Evolutionary conservation across 2,888 invertebrate species (phyloP).

Genomic region (Tridacna crocea): DNA sequence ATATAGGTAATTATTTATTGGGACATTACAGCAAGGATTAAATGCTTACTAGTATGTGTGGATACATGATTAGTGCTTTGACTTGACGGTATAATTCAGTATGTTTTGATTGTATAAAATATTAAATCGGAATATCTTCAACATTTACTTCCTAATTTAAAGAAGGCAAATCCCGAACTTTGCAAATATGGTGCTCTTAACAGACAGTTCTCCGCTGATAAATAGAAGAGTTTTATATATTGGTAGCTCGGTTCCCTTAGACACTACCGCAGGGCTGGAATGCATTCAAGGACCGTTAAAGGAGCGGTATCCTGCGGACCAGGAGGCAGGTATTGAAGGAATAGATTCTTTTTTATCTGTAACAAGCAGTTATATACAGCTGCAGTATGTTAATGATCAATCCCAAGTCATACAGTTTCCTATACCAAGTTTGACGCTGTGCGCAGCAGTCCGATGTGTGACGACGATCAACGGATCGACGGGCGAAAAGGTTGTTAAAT

Average conservation of each 20-base stretch:
- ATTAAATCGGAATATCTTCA: too few species aligned
- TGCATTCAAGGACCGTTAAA: constrained; percentile 81
- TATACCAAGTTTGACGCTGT: constrained; percentile 80
- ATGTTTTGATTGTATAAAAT: too few species aligned
- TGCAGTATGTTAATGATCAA: constrained; percentile 91
- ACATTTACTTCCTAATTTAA: constrained; percentile 15
- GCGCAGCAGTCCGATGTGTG: constrained; percentile 82
- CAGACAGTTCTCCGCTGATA: constrained; percentile 28
- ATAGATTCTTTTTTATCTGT: constrained; percentile 95
- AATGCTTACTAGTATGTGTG: too few species aligned
- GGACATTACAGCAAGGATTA: too few species aligned
- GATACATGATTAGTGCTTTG: too few species aligned
- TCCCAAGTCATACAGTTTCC: constrained; percentile 82
- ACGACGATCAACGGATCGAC: constrained; percentile 68
- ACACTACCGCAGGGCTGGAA: constrained; percentile 80
- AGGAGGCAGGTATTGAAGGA: constrained; percentile 75
- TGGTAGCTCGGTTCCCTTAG: constrained; percentile 82
- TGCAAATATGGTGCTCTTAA: constrained; percentile 48
- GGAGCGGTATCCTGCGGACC: constrained; percentile 77
- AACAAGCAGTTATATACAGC: constrained; percentile 95
- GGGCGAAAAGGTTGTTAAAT: constrained; percentile 71
- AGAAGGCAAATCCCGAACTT: neutral
- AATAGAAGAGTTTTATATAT: constrained; percentile 80
- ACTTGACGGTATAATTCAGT: too few species aligned
- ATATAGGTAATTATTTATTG: neutral